Conservation (phyloP, 2,888 invertebrate species). For the Leptodirus hochenwartii region DNA sequence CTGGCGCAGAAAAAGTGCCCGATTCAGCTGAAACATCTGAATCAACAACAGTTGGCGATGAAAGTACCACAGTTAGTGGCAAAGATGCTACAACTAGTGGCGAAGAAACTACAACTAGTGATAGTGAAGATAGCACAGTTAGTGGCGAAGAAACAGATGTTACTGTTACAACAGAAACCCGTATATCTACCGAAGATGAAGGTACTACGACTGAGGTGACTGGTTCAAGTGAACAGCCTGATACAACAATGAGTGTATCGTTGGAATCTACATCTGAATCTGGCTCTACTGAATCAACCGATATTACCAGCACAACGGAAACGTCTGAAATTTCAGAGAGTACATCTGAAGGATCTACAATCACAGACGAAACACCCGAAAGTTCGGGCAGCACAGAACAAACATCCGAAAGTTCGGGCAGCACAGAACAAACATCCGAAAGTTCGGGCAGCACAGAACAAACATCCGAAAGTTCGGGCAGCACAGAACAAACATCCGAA, state of each 20-base stretch:
- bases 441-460: slow-evolving; percentile 8
- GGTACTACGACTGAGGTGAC: slow-evolving; percentile 12
- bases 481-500: slow-evolving; percentile 9
- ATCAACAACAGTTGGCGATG: background rate
- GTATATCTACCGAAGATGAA: slow-evolving; percentile 2
- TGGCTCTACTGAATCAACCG: slow-evolving; percentile 10
- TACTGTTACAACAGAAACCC: background rate
- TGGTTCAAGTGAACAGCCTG: slow-evolving; percentile 4
- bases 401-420: background rate
- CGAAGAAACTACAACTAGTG: background rate
- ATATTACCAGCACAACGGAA: slow-evolving; percentile 13
- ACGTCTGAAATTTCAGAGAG: slow-evolving; percentile 10
- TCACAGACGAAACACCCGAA: slow-evolving; percentile 9
- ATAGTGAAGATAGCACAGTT: background rate
- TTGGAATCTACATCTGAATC: slow-evolving; percentile 12
- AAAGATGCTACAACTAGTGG: background rate
- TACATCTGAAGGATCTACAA: slow-evolving; percentile 10
- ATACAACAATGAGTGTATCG: slow-evolving; percentile 2
- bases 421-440: slow-evolving; percentile 4
- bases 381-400: slow-evolving; percentile 4
- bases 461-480: slow-evolving; percentile 9
- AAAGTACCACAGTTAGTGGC: background rate
- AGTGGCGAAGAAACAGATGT: too few species aligned
- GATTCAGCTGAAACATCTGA: slow-evolving; percentile 1
- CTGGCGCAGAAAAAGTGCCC: background rate